Conservation (phyloP, 2,888 invertebrate genomes). For the Biston betularia region DNA sequence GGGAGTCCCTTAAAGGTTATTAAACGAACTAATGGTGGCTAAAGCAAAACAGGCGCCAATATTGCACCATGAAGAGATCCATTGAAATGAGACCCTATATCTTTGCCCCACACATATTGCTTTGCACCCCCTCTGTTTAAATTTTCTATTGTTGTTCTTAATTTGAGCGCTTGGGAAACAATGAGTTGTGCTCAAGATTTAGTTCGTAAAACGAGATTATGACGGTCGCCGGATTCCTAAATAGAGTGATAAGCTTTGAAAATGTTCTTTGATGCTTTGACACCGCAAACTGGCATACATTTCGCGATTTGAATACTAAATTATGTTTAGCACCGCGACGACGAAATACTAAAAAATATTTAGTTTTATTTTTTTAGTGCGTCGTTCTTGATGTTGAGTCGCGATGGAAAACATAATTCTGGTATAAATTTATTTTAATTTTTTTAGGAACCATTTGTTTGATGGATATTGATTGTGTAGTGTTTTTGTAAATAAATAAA, state of each 20-base stretch:
- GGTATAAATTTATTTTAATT: no score
- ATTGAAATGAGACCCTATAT: constrained; percentile 65
- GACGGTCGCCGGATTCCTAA: constrained; percentile 6
- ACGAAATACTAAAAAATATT: no score
- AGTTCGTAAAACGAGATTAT: constrained; percentile 38
- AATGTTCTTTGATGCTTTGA: not conserved
- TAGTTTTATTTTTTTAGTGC: no score
- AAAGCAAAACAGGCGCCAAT: constrained; percentile 71
- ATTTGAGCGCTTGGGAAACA: constrained; percentile 57
- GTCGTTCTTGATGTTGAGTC: no score
- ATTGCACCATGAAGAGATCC: constrained; percentile 71
- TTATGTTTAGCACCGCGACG: not conserved
- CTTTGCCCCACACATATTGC: constrained; percentile 47
- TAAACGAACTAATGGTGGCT: constrained; percentile 75
- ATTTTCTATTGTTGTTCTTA: constrained; percentile 68
- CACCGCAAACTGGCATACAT: not conserved
- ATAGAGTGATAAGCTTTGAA: constrained; percentile 1
- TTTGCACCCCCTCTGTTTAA: constrained; percentile 68
- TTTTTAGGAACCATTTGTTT: no score
- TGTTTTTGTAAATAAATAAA: not conserved
- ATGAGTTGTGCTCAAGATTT: constrained; percentile 50
- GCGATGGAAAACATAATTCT: no score
- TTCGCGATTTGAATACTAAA: not conserved
- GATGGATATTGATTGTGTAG: no score
- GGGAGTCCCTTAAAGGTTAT: constrained; percentile 66